A percentile compares a stretch with the other conserved stretches of the same genome.
phyloP scores from a whole-genome alignment of 2,113 vertebrate genomes.

The Naja naja region DNA sequence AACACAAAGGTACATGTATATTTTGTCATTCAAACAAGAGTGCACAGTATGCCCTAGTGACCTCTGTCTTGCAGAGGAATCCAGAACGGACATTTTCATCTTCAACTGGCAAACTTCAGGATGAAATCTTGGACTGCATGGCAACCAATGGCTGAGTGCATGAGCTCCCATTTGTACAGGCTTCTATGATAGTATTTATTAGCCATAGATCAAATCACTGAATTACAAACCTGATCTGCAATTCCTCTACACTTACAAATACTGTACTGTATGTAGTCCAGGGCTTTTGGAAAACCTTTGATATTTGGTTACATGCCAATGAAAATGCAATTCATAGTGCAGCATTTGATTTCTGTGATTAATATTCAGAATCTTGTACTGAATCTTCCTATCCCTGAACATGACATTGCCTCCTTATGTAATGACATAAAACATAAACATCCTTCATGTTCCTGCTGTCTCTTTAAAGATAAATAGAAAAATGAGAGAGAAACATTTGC shows the following conservation, averaged over 20 bases:
- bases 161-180: not conserved
- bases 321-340: slow-evolving; percentile 8
- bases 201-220: not conserved
- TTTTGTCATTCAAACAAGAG: not conserved
- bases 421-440: slow-evolving; percentile 61
- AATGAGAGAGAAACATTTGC: slow-evolving; percentile 50
- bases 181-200: not conserved
- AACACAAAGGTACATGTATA: not conserved
- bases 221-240: not conserved
- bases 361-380: slow-evolving; percentile 50
- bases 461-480: slow-evolving; percentile 40
- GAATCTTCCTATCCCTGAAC: slow-evolving; percentile 53
- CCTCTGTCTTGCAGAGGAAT: not conserved
- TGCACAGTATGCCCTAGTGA: no score
- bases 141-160: not conserved
- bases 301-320: not conserved
- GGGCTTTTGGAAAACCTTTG: slow-evolving; percentile 16
- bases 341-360: slow-evolving; percentile 40
- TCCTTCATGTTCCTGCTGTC: slow-evolving; percentile 48
- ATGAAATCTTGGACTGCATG: not conserved
- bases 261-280: not conserved
- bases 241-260: not conserved
- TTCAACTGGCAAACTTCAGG: not conserved
- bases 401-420: slow-evolving; percentile 53
- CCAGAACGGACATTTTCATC: not conserved